Conservation (phyloP, 1,140 invertebrate genomes). For the Lordiphosa mommai region DNA sequence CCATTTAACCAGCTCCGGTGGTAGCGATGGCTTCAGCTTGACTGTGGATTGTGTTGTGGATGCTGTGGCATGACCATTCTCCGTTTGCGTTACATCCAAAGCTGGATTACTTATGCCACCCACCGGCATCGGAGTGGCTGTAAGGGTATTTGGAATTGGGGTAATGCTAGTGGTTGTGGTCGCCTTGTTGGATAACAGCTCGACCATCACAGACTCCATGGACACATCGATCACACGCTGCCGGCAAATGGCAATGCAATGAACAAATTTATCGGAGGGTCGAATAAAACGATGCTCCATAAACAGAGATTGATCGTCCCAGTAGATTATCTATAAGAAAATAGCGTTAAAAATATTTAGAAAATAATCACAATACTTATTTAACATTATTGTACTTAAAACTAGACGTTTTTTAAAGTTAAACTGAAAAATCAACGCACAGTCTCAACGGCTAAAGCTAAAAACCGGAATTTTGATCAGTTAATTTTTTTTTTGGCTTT, state of each 20-base stretch:
- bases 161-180: slow-evolving; percentile 29
- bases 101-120: slow-evolving; percentile 37
- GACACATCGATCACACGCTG: slow-evolving; percentile 88
- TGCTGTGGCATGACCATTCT: slow-evolving; percentile 60
- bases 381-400: too few relatives aligned
- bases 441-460: too few relatives aligned
- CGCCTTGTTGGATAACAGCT: slow-evolving; percentile 44
- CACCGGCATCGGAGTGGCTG: background rate
- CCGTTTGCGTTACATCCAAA: slow-evolving; percentile 45
- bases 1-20: slow-evolving; percentile 83
- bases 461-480: too few relatives aligned
- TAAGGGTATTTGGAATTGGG: background rate
- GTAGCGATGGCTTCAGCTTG: slow-evolving; percentile 82
- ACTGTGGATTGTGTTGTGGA: slow-evolving; percentile 17
- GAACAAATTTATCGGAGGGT: slow-evolving; percentile 87
- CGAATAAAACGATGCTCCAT: slow-evolving; percentile 93
- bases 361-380: too few relatives aligned
- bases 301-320: slow-evolving; percentile 91
- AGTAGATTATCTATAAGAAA: slow-evolving; percentile 89
- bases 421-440: too few relatives aligned
- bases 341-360: background rate
- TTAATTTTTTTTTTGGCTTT: too few relatives aligned
- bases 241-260: slow-evolving; percentile 89
- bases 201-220: slow-evolving; percentile 80
- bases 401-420: too few relatives aligned